A percentile compares a stretch with the other conserved stretches of the same genome.
phyloP scores from a whole-genome alignment of 2,888 invertebrate species.

The Lymantria monacha region DNA sequence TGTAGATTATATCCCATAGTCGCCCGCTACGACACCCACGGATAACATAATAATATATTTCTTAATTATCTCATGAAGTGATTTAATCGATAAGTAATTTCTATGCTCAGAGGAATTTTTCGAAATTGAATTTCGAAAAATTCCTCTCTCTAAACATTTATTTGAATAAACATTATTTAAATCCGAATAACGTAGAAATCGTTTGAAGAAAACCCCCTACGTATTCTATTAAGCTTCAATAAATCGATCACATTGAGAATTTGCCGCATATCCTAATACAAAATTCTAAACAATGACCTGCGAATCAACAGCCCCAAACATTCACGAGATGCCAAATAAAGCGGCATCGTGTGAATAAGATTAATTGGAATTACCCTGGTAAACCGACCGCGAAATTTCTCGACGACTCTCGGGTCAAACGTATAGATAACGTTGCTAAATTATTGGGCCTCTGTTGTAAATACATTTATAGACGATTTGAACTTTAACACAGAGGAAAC shows the following conservation, averaged over 20 bases:
- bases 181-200: no score
- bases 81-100: no score
- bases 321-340: constrained; percentile 20
- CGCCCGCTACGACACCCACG: no score
- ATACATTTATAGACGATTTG: constrained; percentile 6
- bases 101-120: no score
- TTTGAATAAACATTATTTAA: no score
- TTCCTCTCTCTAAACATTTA: no score
- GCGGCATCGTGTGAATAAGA: constrained; percentile 35
- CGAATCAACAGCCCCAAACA: constrained; percentile 9
- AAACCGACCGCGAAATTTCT: constrained; percentile 23
- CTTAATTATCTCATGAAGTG: no score
- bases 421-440: constrained; percentile 15
- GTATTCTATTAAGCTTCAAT: no score
- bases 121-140: no score
- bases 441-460: constrained; percentile 3
- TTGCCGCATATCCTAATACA: background rate
- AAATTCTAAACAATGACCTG: constrained; percentile 8
- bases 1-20: no score
- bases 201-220: no score
- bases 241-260: background rate
- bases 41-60: no score
- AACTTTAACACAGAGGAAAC: background rate
- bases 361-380: constrained; percentile 27
- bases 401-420: constrained; percentile 15